These are phyloP conservation scores for Thinocorus orbignyianus DNA, from an alignment of 2,113 vertebrate species.

Conservation along the genomic window DNA sequence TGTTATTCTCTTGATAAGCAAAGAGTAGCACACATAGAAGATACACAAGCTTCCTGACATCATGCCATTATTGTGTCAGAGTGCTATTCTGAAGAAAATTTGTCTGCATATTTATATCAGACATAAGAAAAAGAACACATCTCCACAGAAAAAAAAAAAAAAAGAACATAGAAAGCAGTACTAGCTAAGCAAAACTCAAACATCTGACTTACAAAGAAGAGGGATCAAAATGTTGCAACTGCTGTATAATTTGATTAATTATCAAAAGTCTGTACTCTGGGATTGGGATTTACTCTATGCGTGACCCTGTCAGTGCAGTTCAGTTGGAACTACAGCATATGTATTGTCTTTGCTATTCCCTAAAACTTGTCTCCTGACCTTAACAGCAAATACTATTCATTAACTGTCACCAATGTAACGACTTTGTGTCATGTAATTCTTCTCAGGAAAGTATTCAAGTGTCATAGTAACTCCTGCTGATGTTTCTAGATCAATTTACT, in stretches of 20 bases:
- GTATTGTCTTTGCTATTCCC: not conserved
- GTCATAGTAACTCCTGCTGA: not conserved
- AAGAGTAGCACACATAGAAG: not conserved
- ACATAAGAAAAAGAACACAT: not conserved
- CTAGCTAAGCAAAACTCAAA: not conserved
- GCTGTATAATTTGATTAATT: not conserved
- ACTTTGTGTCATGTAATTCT: not conserved
- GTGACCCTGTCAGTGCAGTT: not conserved
- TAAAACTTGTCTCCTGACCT: not conserved
- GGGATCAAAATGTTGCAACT: not conserved
- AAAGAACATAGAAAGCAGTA: not conserved
- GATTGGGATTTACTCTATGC: not conserved
- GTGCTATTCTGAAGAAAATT: not conserved
- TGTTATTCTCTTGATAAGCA: not conserved
- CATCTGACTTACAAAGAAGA: not conserved
- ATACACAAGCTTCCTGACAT: not conserved
- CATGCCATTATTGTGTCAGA: not conserved
- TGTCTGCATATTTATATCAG: not conserved
- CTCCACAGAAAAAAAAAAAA: not conserved
- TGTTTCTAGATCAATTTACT: not conserved
- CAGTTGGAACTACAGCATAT: not conserved
- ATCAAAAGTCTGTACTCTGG: not conserved
- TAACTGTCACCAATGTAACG: not conserved
- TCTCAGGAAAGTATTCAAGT: not conserved
- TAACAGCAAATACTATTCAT: not conserved